A percentile compares a stretch with the other conserved stretches of the same genome.
Evolutionary conservation across 2,797 vertebrate genomes (phyloP).

Genomic region (Gallinago solitaria): DNA sequence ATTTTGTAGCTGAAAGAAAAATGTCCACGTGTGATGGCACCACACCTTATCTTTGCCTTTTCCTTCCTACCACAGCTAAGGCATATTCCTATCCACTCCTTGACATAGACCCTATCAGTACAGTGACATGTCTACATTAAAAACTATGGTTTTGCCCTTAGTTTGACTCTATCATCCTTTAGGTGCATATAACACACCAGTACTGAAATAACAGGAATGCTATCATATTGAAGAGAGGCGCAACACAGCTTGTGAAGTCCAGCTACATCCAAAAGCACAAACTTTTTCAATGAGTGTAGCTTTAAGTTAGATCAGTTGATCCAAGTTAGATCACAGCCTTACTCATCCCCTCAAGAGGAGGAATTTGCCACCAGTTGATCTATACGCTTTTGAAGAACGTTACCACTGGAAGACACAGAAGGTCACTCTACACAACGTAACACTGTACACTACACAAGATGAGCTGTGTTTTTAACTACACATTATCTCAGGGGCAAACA

Average conservation of each 20-base stretch:
- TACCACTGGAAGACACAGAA: not conserved
- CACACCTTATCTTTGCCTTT: not conserved
- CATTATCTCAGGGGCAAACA: not conserved
- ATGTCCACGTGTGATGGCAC: too few species aligned
- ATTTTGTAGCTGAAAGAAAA: not conserved
- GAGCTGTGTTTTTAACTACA: not conserved
- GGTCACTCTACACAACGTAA: not conserved
- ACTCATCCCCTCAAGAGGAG: not conserved
- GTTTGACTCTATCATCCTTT: not conserved
- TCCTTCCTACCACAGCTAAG: not conserved
- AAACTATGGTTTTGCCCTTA: not conserved
- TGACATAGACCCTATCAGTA: not conserved
- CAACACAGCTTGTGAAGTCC: not conserved
- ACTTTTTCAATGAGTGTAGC: not conserved
- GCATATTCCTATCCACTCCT: not conserved
- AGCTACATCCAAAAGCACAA: not conserved
- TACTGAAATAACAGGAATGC: not conserved
- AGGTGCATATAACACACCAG: not conserved
- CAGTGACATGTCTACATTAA: not conserved
- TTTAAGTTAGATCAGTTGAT: not conserved
- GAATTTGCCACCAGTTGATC: not conserved
- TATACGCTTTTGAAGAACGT: not conserved
- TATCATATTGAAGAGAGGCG: not conserved
- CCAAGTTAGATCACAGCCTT: not conserved
- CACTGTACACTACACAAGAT: rapidly evolving